A percentile compares a stretch with the other conserved stretches of the same genome.
These are phyloP conservation scores for Meghimatium bilineatum DNA, from an alignment of 2,888 invertebrate species.

Conservation along the genomic window DNA sequence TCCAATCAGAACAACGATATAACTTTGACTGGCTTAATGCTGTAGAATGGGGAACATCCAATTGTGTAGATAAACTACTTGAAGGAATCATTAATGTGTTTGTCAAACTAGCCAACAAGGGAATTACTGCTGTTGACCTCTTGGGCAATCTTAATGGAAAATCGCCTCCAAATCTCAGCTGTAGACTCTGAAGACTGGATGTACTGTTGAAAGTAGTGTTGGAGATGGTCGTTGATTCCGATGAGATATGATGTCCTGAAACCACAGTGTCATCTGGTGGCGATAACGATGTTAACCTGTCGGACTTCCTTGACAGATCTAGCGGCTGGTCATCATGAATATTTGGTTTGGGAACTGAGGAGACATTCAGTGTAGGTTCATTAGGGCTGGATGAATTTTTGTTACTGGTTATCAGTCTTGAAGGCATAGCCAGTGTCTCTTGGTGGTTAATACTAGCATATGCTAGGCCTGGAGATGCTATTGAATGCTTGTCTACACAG, in stretches of 20 bases:
- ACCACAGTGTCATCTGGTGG: neutral
- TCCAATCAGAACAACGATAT: neutral
- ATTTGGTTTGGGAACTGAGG: neutral
- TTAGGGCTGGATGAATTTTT: neutral
- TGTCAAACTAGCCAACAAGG: slow-evolving; percentile 51
- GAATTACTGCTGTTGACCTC: slow-evolving; percentile 50
- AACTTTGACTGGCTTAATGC: neutral
- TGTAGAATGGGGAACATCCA: neutral
- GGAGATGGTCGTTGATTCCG: neutral
- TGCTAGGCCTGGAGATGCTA: neutral
- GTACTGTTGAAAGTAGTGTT: slow-evolving; percentile 38
- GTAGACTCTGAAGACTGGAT: slow-evolving; percentile 71
- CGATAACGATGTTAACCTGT: neutral
- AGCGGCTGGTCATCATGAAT: slow-evolving; percentile 36
- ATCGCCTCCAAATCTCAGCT: slow-evolving; percentile 71
- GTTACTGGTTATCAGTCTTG: slow-evolving; percentile 12
- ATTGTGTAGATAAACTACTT: neutral
- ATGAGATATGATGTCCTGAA: neutral
- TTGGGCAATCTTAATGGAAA: slow-evolving; percentile 60
- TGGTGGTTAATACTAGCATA: slow-evolving; percentile 1
- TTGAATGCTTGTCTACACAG: neutral
- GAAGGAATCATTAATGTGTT: slow-evolving; percentile 19
- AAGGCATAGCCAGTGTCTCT: slow-evolving; percentile 30
- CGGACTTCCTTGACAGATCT: slow-evolving; percentile 39
- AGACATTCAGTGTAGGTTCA: neutral